These are phyloP conservation scores for Orius laevigatus DNA, from an alignment of 1,140 invertebrate genomes.

Conservation along the genomic window DNA sequence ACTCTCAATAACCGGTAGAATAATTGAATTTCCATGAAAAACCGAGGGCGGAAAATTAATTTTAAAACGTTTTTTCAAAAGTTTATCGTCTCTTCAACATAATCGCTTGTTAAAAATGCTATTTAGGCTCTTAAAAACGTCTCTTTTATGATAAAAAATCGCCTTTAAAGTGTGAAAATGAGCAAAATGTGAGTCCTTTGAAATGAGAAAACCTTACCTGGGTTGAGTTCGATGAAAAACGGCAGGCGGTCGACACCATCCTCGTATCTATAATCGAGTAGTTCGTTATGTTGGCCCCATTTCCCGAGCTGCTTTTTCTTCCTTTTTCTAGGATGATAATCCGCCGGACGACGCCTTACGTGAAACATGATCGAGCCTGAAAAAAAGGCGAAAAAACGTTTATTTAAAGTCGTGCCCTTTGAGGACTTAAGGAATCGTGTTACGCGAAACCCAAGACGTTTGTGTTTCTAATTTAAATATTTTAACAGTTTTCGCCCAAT, in stretches of 20 bases:
- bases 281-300: conserved; percentile 25
- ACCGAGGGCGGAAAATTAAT: neutral
- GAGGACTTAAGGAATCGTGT: too few relatives aligned
- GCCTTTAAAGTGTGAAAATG: too few relatives aligned
- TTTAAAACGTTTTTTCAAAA: neutral
- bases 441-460: too few relatives aligned
- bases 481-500: too few relatives aligned
- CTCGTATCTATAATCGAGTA: conserved; percentile 27
- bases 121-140: neutral
- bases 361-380: conserved; percentile 89
- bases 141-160: neutral
- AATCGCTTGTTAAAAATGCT: neutral
- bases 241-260: conserved; percentile 35
- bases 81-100: neutral
- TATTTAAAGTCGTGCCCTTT: too few relatives aligned
- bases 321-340: conserved; percentile 70
- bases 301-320: conserved; percentile 54
- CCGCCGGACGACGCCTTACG: conserved; percentile 71
- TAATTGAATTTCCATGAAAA: neutral
- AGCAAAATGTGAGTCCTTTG: neutral
- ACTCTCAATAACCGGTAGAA: neutral
- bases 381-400: conserved; percentile 21
- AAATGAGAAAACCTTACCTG: conserved; percentile 26
- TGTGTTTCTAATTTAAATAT: too few relatives aligned
- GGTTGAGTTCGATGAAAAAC: conserved; percentile 41